These are phyloP conservation scores for Ceriagrion tenellum DNA, from an alignment of 2,888 invertebrate species.

Conservation along the genomic window DNA sequence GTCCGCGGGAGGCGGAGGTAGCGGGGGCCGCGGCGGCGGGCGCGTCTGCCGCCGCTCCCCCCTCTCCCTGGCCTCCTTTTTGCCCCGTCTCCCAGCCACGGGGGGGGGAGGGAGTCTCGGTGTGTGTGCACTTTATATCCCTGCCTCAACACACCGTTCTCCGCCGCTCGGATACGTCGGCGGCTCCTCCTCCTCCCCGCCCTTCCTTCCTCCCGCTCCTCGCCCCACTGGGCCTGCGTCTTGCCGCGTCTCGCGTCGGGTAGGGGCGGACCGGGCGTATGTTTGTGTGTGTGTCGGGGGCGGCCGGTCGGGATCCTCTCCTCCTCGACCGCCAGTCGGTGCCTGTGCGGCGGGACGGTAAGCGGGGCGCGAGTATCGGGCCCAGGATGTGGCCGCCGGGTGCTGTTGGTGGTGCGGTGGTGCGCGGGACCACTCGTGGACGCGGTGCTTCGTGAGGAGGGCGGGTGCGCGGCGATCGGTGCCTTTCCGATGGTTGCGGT, in stretches of 20 bases:
- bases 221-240: constrained; percentile 50
- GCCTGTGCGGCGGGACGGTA: constrained; percentile 73
- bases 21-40: constrained; percentile 72
- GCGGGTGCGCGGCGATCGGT: background rate
- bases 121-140: background rate
- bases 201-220: background rate
- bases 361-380: constrained; percentile 52
- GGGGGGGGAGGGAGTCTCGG: constrained; percentile 20
- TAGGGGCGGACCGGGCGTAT: constrained; percentile 23
- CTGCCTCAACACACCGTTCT: constrained; percentile 3
- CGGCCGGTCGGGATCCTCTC: constrained; percentile 30
- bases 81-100: constrained; percentile 38
- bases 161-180: background rate
- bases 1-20: constrained; percentile 75
- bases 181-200: background rate
- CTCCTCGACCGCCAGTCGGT: constrained; percentile 47
- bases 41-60: too few relatives aligned
- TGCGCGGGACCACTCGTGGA: constrained; percentile 63
- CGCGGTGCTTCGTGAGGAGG: constrained; percentile 70
- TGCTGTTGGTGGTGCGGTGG: constrained; percentile 70
- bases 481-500: constrained; percentile 12
- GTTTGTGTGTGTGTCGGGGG: constrained; percentile 71
- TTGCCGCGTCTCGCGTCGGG: constrained; percentile 73
- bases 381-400: constrained; percentile 68
- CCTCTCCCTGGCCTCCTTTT: constrained; percentile 32